Percentiles rank a stretch among this genome's conserved stretches.
Evolutionary conservation across 2,113 vertebrate genomes (phyloP).

Genomic region (Martes martes): DNA sequence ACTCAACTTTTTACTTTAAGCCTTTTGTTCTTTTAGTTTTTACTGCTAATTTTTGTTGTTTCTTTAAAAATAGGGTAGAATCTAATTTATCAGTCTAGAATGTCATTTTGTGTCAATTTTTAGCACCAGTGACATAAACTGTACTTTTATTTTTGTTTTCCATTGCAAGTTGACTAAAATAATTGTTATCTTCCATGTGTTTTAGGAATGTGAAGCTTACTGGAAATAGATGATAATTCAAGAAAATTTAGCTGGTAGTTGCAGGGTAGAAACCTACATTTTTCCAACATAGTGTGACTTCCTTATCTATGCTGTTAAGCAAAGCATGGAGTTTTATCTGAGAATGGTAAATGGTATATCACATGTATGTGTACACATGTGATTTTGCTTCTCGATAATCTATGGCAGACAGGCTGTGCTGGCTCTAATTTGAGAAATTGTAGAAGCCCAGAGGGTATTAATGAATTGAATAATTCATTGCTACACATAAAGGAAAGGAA

Average conservation of each 20-base stretch:
- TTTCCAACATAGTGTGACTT: not conserved
- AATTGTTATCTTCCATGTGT: not conserved
- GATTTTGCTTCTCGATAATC: not conserved
- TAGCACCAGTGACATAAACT: not conserved
- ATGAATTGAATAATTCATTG: not conserved
- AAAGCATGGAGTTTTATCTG: not conserved
- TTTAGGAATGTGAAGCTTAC: not conserved
- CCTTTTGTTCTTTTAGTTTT: not conserved
- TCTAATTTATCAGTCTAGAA: not conserved
- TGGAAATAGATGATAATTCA: not conserved
- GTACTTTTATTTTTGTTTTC: not conserved
- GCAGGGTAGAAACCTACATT: not conserved
- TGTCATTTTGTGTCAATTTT: not conserved
- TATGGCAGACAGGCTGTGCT: not conserved
- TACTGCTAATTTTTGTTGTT: not conserved
- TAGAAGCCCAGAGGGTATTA: not conserved
- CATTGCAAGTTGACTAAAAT: not conserved
- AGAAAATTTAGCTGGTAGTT: not conserved
- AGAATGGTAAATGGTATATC: not conserved
- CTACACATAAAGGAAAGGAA: not conserved
- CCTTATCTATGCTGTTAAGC: not conserved
- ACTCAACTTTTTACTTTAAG: not conserved
- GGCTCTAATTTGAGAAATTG: not conserved
- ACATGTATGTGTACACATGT: not conserved
- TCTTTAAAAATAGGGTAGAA: not conserved